Evolutionary conservation across 2,113 vertebrate genomes (phyloP).

Genomic region (Ceyx margarethae): DNA sequence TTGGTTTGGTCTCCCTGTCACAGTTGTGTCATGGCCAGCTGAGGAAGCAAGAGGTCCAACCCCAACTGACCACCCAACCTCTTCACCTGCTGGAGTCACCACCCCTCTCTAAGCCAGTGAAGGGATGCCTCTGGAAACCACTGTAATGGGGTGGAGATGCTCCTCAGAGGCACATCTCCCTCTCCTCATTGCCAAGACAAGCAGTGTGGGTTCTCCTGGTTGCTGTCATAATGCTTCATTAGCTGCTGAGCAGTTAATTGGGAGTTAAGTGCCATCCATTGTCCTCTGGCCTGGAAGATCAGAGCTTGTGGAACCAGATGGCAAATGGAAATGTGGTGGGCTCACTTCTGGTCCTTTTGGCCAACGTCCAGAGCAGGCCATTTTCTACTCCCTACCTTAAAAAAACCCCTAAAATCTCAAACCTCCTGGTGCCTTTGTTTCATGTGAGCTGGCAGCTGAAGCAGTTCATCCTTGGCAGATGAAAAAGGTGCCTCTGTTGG

Average conservation of each 20-base stretch:
- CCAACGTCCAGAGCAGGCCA: neutral
- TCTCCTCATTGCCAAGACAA: neutral
- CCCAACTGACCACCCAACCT: too few relatives aligned
- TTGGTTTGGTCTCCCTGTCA: neutral
- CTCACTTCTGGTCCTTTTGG: neutral
- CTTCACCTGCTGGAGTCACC: neutral
- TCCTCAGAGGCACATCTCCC: neutral
- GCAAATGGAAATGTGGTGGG: neutral
- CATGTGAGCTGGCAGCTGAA: neutral
- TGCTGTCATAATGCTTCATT: neutral
- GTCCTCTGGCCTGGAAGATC: neutral
- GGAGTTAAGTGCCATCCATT: neutral
- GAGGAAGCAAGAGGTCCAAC: neutral
- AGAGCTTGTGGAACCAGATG: neutral
- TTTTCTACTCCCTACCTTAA: neutral
- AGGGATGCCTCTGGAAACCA: neutral
- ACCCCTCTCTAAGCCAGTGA: fast-evolving
- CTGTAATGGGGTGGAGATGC: neutral
- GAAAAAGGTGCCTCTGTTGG: neutral
- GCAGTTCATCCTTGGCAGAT: neutral
- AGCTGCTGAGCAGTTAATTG: neutral
- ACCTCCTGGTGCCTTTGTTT: neutral
- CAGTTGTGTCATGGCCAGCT: neutral
- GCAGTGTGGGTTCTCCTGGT: neutral
- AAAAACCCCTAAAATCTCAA: too few relatives aligned